phyloP scores from a whole-genome alignment of 2,797 vertebrate species.

The Parauchenoglanis punctatus region DNA sequence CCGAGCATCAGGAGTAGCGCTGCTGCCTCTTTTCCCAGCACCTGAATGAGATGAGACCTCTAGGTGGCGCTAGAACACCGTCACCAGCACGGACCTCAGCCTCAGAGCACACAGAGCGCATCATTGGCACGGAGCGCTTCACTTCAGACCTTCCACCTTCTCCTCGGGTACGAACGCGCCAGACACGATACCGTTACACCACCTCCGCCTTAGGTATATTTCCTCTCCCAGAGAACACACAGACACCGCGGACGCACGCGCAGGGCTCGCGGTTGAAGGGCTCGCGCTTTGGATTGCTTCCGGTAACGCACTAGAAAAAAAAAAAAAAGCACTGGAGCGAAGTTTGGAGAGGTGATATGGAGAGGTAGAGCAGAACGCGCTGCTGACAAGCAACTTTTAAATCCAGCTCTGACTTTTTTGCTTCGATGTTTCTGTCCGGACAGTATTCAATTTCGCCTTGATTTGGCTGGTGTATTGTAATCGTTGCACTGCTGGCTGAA shows the following conservation, averaged over 20 bases:
- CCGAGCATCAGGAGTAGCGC: neutral
- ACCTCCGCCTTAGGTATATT: neutral
- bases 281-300: constrained; percentile 7
- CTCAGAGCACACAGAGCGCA: constrained; percentile 34
- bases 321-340: constrained; percentile 32
- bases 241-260: neutral
- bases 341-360: constrained; percentile 49
- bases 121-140: constrained; percentile 40
- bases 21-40: neutral
- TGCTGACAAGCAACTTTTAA: constrained; percentile 48
- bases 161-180: constrained; percentile 38
- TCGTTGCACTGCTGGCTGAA: neutral
- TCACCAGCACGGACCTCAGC: neutral
- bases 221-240: neutral
- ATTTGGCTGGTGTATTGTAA: neutral
- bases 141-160: constrained; percentile 52
- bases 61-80: constrained; percentile 53
- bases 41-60: neutral
- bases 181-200: constrained; percentile 22
- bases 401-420: constrained; percentile 25
- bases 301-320: neutral
- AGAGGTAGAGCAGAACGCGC: constrained; percentile 39
- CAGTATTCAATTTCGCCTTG: neutral
- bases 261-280: neutral
- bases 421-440: constrained; percentile 1